Percentiles rank a stretch among this genome's conserved stretches.
phyloP scores from a whole-genome alignment of 2,113 vertebrate species.

The Platichthys stellatus region DNA sequence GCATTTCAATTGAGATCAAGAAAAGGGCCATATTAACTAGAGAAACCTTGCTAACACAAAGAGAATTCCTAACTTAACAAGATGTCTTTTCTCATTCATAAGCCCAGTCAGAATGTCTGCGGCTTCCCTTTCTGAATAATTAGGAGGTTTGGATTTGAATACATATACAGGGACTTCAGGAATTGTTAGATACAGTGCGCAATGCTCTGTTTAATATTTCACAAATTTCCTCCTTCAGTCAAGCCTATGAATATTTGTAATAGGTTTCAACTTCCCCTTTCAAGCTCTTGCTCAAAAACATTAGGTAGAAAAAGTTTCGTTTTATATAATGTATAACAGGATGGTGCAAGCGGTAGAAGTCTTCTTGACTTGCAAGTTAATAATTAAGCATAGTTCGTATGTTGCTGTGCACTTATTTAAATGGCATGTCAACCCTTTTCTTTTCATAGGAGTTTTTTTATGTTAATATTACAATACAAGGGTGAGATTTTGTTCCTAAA shows the following conservation, averaged over 20 bases:
- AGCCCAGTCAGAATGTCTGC: constrained; percentile 64
- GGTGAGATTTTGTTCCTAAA: constrained; percentile 27
- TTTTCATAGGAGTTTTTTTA: constrained; percentile 24
- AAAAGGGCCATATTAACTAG: constrained; percentile 81
- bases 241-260: constrained; percentile 69
- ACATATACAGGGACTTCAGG: constrained; percentile 67
- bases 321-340: constrained; percentile 23
- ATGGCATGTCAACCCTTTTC: constrained; percentile 10
- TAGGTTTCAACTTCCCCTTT: constrained; percentile 63
- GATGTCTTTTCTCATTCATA: constrained; percentile 82
- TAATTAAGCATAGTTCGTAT: constrained; percentile 3
- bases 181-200: constrained; percentile 62
- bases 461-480: constrained; percentile 20
- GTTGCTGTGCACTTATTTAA: constrained; percentile 13
- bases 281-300: constrained; percentile 35
- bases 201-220: constrained; percentile 76
- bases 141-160: constrained; percentile 78
- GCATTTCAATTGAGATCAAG: constrained; percentile 83
- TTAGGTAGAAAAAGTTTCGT: constrained; percentile 55
- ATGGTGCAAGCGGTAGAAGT: constrained; percentile 26
- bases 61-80: constrained; percentile 85
- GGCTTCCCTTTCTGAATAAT: constrained; percentile 75
- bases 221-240: constrained; percentile 61
- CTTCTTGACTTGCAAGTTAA: constrained; percentile 26
- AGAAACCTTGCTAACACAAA: constrained; percentile 83